Evolutionary conservation across 2,888 invertebrate genomes (phyloP).

Genomic region (Octonoba sinensis): DNA sequence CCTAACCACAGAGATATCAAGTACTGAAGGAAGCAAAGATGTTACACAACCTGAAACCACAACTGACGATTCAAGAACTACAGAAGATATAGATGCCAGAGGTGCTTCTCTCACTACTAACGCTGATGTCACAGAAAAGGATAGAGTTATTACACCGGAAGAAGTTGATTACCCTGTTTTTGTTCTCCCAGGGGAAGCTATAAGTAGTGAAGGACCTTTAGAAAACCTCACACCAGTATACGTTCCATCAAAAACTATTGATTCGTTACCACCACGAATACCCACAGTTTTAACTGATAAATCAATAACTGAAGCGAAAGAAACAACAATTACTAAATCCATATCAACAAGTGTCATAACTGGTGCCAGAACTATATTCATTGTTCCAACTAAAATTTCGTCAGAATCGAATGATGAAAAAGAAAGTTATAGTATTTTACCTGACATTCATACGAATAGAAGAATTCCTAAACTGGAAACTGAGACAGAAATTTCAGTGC

Average conservation of each 20-base stretch:
- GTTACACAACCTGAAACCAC: constrained; percentile 13
- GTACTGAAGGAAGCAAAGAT: constrained; percentile 24
- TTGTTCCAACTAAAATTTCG: constrained; percentile 42
- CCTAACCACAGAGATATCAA: constrained; percentile 13
- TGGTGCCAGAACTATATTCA: constrained; percentile 62
- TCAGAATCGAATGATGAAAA: constrained; percentile 3
- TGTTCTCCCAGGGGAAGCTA: constrained; percentile 13
- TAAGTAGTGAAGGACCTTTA: neutral
- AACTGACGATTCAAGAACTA: constrained; percentile 11
- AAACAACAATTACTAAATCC: constrained; percentile 1
- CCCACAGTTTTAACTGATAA: neutral
- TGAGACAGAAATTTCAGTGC: constrained; percentile 26
- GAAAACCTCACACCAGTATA: constrained; percentile 44
- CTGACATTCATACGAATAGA: neutral
- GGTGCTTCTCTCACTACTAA: neutral
- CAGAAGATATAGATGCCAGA: neutral
- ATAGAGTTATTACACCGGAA: constrained; percentile 4
- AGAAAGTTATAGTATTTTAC: neutral
- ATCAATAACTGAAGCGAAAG: neutral
- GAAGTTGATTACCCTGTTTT: constrained; percentile 54
- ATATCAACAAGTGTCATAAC: constrained; percentile 62
- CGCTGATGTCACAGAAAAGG: neutral
- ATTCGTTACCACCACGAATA: neutral
- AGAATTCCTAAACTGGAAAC: constrained; percentile 30
- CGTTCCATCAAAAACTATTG: constrained; percentile 27